Evolutionary conservation across 2,797 vertebrate species (phyloP).

Genomic region (Champsocephalus gunnari): DNA sequence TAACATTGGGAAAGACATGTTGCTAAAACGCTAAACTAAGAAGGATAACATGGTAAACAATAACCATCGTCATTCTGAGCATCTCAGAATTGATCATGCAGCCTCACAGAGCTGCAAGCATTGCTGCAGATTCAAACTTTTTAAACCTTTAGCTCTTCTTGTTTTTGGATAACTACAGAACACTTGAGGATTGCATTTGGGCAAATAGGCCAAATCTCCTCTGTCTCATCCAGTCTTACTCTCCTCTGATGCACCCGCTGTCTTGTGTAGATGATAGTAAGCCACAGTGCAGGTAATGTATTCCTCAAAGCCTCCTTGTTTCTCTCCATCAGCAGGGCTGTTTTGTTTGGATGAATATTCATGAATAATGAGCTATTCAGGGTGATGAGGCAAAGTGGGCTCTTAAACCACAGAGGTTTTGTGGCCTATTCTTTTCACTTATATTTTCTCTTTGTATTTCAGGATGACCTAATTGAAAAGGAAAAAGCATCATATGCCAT

Average conservation of each 20-base stretch:
- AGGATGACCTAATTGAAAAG: constrained; percentile 94
- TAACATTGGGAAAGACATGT: too few relatives aligned
- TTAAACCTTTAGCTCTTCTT: not conserved
- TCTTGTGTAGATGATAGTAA: constrained; percentile 24
- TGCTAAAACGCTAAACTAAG: not conserved
- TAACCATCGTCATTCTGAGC: not conserved
- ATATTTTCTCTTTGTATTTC: constrained; percentile 22
- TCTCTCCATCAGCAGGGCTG: constrained; percentile 14
- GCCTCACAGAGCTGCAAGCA: not conserved
- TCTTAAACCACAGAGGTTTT: constrained; percentile 18
- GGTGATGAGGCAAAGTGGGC: constrained; percentile 7
- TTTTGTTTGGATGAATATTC: constrained; percentile 47
- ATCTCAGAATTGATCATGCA: not conserved
- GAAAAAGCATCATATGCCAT: constrained; percentile 88
- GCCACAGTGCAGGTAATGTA: not conserved
- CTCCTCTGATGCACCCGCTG: not conserved
- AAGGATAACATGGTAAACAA: not conserved
- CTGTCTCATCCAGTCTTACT: not conserved
- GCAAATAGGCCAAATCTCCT: not conserved
- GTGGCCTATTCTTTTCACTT: constrained; percentile 14
- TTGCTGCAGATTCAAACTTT: not conserved
- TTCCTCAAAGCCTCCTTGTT: constrained; percentile 39
- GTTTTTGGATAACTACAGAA: not conserved
- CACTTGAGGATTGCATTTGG: not conserved
- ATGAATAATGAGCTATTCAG: constrained; percentile 27